Evolutionary conservation across 2,113 vertebrate species (phyloP), one percentile per base, ranked within the genome.

Genomic region (Ophiodon elongatus): DNA sequence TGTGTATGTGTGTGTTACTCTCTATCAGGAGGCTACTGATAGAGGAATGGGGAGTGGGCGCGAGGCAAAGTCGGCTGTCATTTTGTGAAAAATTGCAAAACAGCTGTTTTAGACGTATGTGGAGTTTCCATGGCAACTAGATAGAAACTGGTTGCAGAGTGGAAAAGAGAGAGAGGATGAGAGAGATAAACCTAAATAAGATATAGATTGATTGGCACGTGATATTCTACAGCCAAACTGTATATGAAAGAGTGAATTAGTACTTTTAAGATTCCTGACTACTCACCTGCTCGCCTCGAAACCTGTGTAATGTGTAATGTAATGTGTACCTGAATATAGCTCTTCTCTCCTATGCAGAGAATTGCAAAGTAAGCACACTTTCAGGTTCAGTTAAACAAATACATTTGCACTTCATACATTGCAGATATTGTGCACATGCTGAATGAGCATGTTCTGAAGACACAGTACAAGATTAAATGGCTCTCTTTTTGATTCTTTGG

Each of bases 101-200:
- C 93, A 95, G 93, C 93, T 94, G 92, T 91, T 82, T 47, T 33
- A 89, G 86, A 92, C 68, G 67, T 92, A 85, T 84, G 81, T 83
- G 66, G 76, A 76, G 85, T 91, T 91, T 86, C 94, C 90, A 94
- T 95, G 84, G 92, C 87, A 94, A 95, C 93, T 67, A 66, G 84
- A 86, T 73, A 52, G 84, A 83, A 84, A 54, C 56, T 41, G 52
- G 69, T 79, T 71, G 43, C 69, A 63, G 33, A 41, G 73, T 17
- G 57, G 19, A 41, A 73, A 41, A 60, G 57, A 64, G 45, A 71
- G 39, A 54, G 50, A 52, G 5, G 25, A 17, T 5, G 74, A 83
- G 41, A 73, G 29, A 13, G 64, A 60, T 54, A 62, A 72, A 43
- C 27, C 65, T 29, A 85, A 67, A 74, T 47, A 71, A 11, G 56